Conservation (phyloP, 1,140 invertebrate genomes). For the Orchestia grillus region DNA sequence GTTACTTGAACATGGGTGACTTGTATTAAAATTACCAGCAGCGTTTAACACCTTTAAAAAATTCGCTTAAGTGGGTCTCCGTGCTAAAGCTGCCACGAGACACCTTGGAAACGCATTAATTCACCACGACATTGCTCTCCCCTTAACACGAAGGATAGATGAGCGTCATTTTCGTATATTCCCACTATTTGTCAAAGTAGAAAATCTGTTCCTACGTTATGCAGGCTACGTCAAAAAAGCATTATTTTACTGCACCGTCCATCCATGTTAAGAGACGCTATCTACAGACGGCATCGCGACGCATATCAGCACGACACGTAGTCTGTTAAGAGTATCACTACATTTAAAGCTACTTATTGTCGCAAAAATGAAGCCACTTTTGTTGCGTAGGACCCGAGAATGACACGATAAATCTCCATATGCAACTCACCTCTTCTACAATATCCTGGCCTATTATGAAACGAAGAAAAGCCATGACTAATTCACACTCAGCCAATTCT, state of each 20-base stretch:
- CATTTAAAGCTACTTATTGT: slow-evolving; percentile 53
- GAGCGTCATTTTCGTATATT: neutral
- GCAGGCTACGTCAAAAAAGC: neutral
- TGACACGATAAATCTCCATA: neutral
- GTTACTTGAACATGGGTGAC: neutral
- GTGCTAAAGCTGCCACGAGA: neutral
- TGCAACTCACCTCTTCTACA: neutral
- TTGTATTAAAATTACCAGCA: neutral
- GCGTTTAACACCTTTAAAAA: neutral
- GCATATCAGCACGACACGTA: neutral
- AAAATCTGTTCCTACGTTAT: neutral
- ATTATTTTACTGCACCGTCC: neutral
- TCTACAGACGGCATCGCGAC: neutral
- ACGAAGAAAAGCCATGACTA: neutral
- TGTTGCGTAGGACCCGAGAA: slow-evolving; percentile 28
- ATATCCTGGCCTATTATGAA: neutral
- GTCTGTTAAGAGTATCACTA: neutral
- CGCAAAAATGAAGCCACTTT: slow-evolving; percentile 45
- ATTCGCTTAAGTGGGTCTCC: neutral
- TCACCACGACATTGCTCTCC: neutral
- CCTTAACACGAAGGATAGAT: neutral
- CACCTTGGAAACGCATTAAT: neutral
- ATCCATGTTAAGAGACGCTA: neutral
- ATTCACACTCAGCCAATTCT: neutral
- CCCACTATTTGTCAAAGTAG: neutral